Conservation (phyloP, 2,888 invertebrate genomes). For the Drosophila kuntzei region DNA sequence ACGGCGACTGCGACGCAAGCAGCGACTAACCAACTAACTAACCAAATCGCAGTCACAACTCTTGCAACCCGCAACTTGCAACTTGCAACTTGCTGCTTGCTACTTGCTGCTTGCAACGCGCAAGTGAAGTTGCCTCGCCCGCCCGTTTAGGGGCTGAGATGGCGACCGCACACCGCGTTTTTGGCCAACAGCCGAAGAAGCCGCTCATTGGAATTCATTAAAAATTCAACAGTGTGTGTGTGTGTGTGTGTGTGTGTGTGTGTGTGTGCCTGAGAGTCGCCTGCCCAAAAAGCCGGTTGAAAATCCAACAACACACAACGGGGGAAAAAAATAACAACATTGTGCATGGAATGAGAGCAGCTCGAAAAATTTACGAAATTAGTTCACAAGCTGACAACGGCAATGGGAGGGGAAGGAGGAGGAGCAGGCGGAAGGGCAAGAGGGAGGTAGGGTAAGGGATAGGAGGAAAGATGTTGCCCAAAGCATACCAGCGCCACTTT, state of each 20-base stretch:
- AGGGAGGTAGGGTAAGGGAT: not conserved
- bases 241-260: conserved; percentile 43
- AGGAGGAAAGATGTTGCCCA: conserved; percentile 51
- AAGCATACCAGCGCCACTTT: conserved; percentile 82
- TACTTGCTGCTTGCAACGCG: conserved; percentile 27
- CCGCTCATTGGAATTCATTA: conserved; percentile 83
- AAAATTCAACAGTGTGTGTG: conserved; percentile 77
- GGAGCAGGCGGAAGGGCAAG: not conserved
- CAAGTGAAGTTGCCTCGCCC: conserved; percentile 72
- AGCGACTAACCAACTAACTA: conserved; percentile 64
- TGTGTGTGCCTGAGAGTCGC: conserved; percentile 60
- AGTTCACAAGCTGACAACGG: conserved; percentile 79
- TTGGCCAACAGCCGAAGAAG: conserved; percentile 70
- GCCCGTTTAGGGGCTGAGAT: conserved; percentile 72
- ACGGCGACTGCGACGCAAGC: conserved; percentile 15
- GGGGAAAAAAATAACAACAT: conserved; percentile 49
- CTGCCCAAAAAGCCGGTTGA: conserved; percentile 82
- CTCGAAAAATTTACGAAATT: conserved; percentile 83
- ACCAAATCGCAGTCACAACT: conserved; percentile 76
- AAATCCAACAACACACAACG: conserved; percentile 55
- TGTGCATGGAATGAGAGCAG: conserved; percentile 82
- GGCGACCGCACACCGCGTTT: conserved; percentile 82
- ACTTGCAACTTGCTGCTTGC: conserved; percentile 19
- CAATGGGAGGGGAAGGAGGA: not conserved
- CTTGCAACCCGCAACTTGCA: conserved; percentile 38